These are phyloP conservation scores for Anthoscopus minutus DNA, from an alignment of 2,113 vertebrate species.

Conservation along the genomic window DNA sequence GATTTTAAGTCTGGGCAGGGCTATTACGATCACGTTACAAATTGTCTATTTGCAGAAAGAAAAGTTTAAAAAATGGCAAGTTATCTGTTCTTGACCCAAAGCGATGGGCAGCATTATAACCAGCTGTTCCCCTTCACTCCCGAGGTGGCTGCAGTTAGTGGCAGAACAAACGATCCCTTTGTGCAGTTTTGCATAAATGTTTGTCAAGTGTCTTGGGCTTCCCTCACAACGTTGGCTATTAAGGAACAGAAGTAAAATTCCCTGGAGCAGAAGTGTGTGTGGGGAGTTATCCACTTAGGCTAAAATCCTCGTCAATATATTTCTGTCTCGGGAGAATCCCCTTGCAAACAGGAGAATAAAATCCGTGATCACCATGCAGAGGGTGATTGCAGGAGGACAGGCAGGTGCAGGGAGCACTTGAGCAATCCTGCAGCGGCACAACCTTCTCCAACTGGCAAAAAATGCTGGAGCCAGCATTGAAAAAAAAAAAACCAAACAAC, in stretches of 20 bases:
- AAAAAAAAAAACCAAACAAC: background rate
- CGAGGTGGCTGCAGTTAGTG: background rate
- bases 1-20: conserved; percentile 8
- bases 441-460: background rate
- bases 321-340: background rate
- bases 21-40: background rate
- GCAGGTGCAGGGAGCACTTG: background rate
- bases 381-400: background rate
- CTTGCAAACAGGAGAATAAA: background rate
- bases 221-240: background rate
- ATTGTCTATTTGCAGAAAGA: background rate
- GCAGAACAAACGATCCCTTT: conserved; percentile 46
- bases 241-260: conserved; percentile 46
- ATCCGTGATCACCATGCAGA: background rate
- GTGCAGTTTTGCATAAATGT: conserved; percentile 50
- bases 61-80: conserved; percentile 10
- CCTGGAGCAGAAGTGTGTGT: background rate
- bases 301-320: background rate
- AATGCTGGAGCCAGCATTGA: conserved; percentile 14
- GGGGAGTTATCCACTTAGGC: conserved; percentile 14
- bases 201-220: conserved; percentile 41
- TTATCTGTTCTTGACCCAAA: background rate
- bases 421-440: background rate
- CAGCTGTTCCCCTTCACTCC: conserved; percentile 22
- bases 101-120: background rate